These are phyloP conservation scores for Pipra filicauda DNA, from an alignment of 2,113 vertebrate species.

Conservation along the genomic window DNA sequence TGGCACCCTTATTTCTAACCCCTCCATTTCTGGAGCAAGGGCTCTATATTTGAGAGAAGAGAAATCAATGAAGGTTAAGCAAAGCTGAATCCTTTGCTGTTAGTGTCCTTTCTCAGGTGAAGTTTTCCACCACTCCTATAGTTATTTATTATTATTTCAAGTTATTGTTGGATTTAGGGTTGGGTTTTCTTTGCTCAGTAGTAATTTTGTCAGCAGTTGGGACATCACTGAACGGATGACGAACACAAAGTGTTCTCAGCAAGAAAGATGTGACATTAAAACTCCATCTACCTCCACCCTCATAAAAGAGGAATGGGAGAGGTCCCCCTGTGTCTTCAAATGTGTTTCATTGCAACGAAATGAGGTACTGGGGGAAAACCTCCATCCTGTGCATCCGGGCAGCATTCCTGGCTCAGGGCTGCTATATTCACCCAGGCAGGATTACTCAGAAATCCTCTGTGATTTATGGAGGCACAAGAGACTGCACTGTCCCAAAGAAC, in stretches of 20 bases:
- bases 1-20: not conserved
- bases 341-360: not conserved
- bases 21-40: not conserved
- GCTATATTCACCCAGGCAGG: not conserved
- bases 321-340: not conserved
- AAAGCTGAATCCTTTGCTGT: not conserved
- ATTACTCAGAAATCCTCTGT: not conserved
- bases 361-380: not conserved
- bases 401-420: not conserved
- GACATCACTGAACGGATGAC: not conserved
- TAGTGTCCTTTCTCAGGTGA: not conserved
- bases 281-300: not conserved
- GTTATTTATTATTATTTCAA: not conserved
- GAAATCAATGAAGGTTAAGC: not conserved
- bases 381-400: fast-evolving
- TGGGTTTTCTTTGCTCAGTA: not conserved
- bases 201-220: not conserved
- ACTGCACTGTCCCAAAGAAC: fast-evolving
- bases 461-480: not conserved
- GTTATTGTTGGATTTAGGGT: not conserved
- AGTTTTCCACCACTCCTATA: not conserved
- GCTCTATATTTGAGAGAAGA: not conserved
- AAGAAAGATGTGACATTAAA: not conserved
- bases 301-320: not conserved
- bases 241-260: not conserved